Evolutionary conservation across 2,888 invertebrate species (phyloP).

Genomic region (Aphodius sticticus): DNA sequence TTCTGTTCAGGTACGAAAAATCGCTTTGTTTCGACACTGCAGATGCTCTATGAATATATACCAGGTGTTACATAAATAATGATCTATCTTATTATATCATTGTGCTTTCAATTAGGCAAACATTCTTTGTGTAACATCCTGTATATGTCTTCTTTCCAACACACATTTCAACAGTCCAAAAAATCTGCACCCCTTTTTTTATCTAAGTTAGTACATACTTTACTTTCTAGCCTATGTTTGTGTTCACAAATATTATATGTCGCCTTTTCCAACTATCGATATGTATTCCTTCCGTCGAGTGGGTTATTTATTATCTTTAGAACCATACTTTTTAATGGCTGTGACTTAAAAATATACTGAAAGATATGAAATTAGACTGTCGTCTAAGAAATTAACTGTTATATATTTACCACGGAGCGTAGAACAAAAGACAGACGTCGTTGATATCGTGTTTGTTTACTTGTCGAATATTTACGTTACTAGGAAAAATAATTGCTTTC

Average conservation of each 20-base stretch:
- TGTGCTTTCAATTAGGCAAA: too few species aligned
- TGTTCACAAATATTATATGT: background rate
- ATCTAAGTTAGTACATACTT: background rate
- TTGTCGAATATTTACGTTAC: background rate
- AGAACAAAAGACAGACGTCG: background rate
- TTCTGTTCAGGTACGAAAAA: constrained; percentile 4
- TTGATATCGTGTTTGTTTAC: background rate
- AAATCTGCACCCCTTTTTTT: background rate
- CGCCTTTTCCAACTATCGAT: background rate
- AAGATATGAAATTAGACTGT: background rate
- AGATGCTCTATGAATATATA: too few species aligned
- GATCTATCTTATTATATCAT: too few species aligned
- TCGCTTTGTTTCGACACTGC: background rate
- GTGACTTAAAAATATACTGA: background rate
- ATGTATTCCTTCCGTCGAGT: background rate
- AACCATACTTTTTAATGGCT: background rate
- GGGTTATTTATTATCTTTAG: background rate
- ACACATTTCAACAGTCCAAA: background rate
- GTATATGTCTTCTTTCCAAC: background rate
- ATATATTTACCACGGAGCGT: background rate
- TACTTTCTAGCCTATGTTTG: background rate
- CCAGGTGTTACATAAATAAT: too few species aligned
- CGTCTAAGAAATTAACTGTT: background rate
- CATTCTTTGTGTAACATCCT: too few species aligned
- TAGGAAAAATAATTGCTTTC: background rate